These are phyloP conservation scores for Pollimyrus isidori DNA, from an alignment of 2,113 vertebrate species.

Conservation along the genomic window DNA sequence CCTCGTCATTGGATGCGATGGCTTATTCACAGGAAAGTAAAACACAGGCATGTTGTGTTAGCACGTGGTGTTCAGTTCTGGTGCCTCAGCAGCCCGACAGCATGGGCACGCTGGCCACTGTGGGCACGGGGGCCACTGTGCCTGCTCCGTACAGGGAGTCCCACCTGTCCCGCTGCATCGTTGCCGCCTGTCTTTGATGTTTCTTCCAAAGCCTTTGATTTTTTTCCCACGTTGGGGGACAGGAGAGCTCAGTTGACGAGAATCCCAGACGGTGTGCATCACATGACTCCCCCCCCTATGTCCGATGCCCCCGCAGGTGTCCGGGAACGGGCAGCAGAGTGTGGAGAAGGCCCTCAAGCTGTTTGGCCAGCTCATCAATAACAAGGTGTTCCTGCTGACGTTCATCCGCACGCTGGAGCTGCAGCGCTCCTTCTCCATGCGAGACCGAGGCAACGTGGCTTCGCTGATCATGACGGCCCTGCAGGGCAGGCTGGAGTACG, in stretches of 20 bases:
- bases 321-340: conserved; percentile 85
- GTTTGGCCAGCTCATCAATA: conserved; percentile 96
- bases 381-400: conserved; percentile 92
- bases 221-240: background rate
- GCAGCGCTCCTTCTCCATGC: conserved; percentile 97
- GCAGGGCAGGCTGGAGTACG: conserved; percentile 91
- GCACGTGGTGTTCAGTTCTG: background rate
- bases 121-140: background rate
- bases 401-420: conserved; percentile 93
- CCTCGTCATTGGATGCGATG: background rate
- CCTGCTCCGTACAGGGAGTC: background rate
- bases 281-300: background rate
- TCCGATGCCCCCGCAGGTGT: conserved; percentile 63
- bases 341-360: conserved; percentile 96
- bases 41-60: background rate
- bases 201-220: conserved; percentile 1
- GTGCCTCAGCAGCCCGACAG: background rate
- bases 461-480: conserved; percentile 97
- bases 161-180: background rate
- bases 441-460: conserved; percentile 92
- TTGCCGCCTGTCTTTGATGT: background rate
- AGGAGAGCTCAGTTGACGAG: background rate
- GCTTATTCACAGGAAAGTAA: background rate
- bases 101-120: background rate
- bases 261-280: background rate